A percentile compares a stretch with the other conserved stretches of the same genome.
Evolutionary conservation across 1,140 invertebrate genomes (phyloP).

Genomic region (Orussus abietinus): DNA sequence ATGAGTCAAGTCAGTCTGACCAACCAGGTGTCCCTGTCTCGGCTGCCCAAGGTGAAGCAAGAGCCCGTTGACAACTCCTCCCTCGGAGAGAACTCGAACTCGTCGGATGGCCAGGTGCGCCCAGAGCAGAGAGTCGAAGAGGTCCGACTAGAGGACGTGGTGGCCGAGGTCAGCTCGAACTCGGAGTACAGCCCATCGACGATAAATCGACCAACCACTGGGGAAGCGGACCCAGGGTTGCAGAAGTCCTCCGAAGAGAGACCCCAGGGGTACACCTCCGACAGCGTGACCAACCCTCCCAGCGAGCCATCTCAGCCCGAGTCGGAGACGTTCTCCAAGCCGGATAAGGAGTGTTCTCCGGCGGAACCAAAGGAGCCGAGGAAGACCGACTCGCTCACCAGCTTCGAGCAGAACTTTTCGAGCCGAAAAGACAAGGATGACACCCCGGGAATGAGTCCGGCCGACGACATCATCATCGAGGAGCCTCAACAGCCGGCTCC

Average conservation of each 20-base stretch:
- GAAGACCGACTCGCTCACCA: conserved; percentile 20
- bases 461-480: conserved; percentile 37
- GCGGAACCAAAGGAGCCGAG: conserved; percentile 22
- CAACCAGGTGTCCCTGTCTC: conserved; percentile 44
- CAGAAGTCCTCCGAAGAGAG: conserved; percentile 30
- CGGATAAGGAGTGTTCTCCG: too few relatives aligned
- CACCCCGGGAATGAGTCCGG: too few relatives aligned
- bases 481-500: conserved; percentile 22
- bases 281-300: conserved; percentile 19
- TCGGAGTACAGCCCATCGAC: conserved; percentile 38
- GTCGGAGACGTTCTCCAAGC: too few relatives aligned
- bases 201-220: conserved; percentile 31
- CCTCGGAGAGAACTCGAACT: conserved; percentile 49
- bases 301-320: conserved; percentile 24
- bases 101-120: conserved; percentile 44
- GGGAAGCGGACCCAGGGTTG: conserved; percentile 27
- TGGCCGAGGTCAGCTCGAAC: conserved; percentile 43
- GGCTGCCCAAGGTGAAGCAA: conserved; percentile 40
- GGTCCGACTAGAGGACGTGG: conserved; percentile 46
- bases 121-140: conserved; percentile 48
- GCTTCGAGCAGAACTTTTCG: conserved; percentile 21
- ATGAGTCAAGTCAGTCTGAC: conserved; percentile 37
- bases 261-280: conserved; percentile 24
- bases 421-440: conserved; percentile 26
- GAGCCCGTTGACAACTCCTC: conserved; percentile 40